A percentile compares a stretch with the other conserved stretches of the same genome.
phyloP scores from a whole-genome alignment of 2,113 vertebrate genomes.

The Centrocercus urophasianus region DNA sequence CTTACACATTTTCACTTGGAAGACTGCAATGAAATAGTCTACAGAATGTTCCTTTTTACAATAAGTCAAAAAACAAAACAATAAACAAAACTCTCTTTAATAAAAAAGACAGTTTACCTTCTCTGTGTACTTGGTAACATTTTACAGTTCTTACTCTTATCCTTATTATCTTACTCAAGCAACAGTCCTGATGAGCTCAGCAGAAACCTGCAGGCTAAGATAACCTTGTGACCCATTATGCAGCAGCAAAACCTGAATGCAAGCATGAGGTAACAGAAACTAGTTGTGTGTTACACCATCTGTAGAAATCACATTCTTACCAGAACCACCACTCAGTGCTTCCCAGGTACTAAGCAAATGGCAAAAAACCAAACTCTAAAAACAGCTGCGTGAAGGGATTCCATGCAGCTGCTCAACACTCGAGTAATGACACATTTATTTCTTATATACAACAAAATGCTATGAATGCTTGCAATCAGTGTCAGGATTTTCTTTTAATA shows the following conservation, averaged over 20 bases:
- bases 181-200: background rate
- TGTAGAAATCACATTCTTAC: background rate
- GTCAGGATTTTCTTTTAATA: background rate
- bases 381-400: background rate
- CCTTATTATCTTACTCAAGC: background rate
- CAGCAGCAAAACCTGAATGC: background rate
- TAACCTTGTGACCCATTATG: background rate
- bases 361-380: background rate
- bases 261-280: background rate
- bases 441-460: background rate
- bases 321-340: background rate
- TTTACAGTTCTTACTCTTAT: background rate
- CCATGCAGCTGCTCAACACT: background rate
- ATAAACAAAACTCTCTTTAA: background rate
- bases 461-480: background rate
- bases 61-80: background rate
- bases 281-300: background rate
- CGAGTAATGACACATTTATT: fast-evolving
- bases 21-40: background rate
- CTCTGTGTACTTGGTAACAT: background rate
- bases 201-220: background rate
- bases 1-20: background rate
- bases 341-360: background rate
- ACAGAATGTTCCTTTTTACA: background rate
- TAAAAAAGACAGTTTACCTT: background rate